Base-by-base conservation (phyloP, 2,888 invertebrate genomes). In the Chrysopilus asiliformis region DNA sequence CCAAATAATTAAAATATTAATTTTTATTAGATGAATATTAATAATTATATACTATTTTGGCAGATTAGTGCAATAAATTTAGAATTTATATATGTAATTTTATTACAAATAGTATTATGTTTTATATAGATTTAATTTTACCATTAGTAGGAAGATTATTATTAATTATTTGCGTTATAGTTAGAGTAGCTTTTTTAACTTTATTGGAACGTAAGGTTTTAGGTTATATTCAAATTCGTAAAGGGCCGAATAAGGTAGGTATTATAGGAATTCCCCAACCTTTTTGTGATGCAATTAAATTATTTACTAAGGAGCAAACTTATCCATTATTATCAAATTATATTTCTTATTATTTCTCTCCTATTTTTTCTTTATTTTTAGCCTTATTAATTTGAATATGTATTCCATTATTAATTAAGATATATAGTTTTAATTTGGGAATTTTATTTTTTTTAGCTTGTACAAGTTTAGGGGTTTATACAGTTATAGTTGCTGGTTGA, bases 201-300 rank as follows among this genome's bases (percentile, higher is more conserved):
- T 70, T 80, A 60, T 64, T 80, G 49, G 79, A 82, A 36, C 80
- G 79, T 3, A 77, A 74, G 45, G 66, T 78, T 50, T 69, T 80
- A 60, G 71, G 77, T 0, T 78, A 76, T 67, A 71, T 79, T 66
- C 78, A 81, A 60, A 65, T 74, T 65, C 80, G 79, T 13, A 77
- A 77, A 50, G 79, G 79, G 0, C 79, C 79, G 15, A 79, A 78
- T 71, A 79, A 78, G 49, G 70, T 79, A 2, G 72, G 74, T 0
- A 50, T 73, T 47, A 51, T 67, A 22, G 79, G 78, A 0, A 51
- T 79, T 54, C 59, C 73, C 41, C 79, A 81, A 44, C 76, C 79
- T 56, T 74, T 81, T 70, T 68, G 71, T 31, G 79, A 80, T 71
- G 79, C 73, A 22, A 65, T 80, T 64, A 81, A 76, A 52, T 68